phyloP scores from a whole-genome alignment of 2,113 vertebrate genomes.

The Columbina picui region DNA sequence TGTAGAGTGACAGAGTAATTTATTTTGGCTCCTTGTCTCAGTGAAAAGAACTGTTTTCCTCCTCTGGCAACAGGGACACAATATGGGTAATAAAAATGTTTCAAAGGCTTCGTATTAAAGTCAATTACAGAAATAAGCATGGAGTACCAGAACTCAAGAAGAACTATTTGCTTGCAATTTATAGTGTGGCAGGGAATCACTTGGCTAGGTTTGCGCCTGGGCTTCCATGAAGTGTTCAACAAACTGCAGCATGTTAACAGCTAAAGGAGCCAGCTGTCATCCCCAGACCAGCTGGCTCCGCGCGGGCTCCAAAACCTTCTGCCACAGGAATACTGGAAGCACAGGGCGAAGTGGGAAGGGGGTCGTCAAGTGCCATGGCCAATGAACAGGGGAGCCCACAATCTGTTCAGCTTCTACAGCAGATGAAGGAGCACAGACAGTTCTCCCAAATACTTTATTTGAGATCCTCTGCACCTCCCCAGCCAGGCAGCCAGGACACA shows the following conservation, averaged over 20 bases:
- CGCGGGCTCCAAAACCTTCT: not conserved
- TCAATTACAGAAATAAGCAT: slow-evolving; percentile 24
- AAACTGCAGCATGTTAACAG: not conserved
- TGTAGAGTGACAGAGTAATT: not conserved
- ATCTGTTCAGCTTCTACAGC: rapidly evolving
- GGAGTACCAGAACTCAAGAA: not conserved
- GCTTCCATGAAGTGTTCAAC: not conserved
- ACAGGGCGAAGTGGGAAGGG: not conserved
- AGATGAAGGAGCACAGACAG: not conserved
- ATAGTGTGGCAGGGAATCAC: not conserved
- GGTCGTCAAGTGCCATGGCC: not conserved
- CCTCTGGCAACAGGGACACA: slow-evolving; percentile 10
- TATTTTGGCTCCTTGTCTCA: not conserved
- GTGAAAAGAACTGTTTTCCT: not conserved
- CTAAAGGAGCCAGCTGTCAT: slow-evolving; percentile 24
- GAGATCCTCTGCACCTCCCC: not conserved
- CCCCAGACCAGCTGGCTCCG: not conserved
- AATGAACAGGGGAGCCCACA: not conserved
- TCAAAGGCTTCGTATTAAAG: slow-evolving; percentile 30
- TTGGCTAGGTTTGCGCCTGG: not conserved
- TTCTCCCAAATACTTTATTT: not conserved
- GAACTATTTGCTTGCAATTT: not conserved
- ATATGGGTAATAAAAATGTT: slow-evolving; percentile 39
- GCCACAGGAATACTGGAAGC: not conserved
- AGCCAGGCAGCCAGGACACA: not conserved